A percentile compares a stretch with the other conserved stretches of the same genome.
phyloP scores from a whole-genome alignment of 2,888 invertebrate genomes.

The Scaptomyza cyrtandrae region DNA sequence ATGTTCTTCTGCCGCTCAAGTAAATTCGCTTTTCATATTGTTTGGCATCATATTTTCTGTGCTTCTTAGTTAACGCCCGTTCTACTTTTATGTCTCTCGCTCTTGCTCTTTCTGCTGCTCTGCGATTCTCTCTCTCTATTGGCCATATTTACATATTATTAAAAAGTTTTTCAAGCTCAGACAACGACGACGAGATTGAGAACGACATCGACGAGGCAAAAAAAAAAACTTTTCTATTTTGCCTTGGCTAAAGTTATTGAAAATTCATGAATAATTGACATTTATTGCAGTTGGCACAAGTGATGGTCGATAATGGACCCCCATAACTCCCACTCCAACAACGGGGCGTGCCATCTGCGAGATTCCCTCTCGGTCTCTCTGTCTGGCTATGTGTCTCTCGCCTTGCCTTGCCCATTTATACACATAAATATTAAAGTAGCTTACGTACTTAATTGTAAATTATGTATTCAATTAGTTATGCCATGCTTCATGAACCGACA shows the following conservation, averaged over 20 bases:
- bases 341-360: slow-evolving; percentile 15
- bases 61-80: slow-evolving; percentile 70
- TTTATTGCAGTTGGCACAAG: slow-evolving; percentile 78
- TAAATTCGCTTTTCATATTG: slow-evolving; percentile 70
- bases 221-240: slow-evolving; percentile 70
- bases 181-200: slow-evolving; percentile 42
- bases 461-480: slow-evolving; percentile 76
- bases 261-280: slow-evolving; percentile 79
- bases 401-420: slow-evolving; percentile 48
- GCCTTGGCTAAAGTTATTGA: slow-evolving; percentile 70
- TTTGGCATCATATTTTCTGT: slow-evolving; percentile 72
- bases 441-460: slow-evolving; percentile 77
- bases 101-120: background rate
- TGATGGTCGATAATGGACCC: slow-evolving; percentile 73
- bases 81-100: slow-evolving; percentile 19
- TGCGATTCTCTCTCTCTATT: slow-evolving; percentile 39
- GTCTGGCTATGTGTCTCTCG: slow-evolving; percentile 8
- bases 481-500: slow-evolving; percentile 44
- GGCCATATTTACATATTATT: slow-evolving; percentile 76
- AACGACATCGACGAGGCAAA: slow-evolving; percentile 21
- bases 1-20: slow-evolving; percentile 58
- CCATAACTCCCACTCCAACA: slow-evolving; percentile 20
- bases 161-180: slow-evolving; percentile 71
- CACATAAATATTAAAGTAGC: slow-evolving; percentile 78
- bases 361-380: slow-evolving; percentile 11